A percentile compares a stretch with the other conserved stretches of the same genome.
Conservation (phyloP, 2,888 invertebrate genomes). For the Scaptomyza polygonia region DNA sequence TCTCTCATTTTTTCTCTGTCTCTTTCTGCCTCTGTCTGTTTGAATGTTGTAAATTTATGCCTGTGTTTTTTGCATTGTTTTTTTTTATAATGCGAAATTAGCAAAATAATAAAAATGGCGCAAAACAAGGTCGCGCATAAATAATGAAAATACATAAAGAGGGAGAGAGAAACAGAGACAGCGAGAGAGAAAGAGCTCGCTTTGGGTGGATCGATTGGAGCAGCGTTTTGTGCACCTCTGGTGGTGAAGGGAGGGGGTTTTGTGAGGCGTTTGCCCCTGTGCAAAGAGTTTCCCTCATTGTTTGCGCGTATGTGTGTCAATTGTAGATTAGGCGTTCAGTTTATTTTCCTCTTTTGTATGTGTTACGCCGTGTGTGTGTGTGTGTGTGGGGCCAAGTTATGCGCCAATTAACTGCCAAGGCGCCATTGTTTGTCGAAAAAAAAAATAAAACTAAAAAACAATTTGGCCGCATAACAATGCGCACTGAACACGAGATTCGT, state of each 20-base stretch:
- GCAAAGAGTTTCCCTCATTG: constrained; percentile 70
- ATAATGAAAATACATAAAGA: constrained; percentile 66
- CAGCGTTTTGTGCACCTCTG: constrained; percentile 63
- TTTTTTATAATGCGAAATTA: constrained; percentile 74
- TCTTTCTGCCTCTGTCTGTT: constrained; percentile 24
- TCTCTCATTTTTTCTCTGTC: no score
- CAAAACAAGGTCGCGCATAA: constrained; percentile 78
- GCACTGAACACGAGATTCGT: constrained; percentile 31
- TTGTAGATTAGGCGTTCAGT: constrained; percentile 75
- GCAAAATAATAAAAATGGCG: constrained; percentile 80
- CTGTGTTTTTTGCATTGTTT: constrained; percentile 26
- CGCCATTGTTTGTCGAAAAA: constrained; percentile 51
- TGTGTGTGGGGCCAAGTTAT: constrained; percentile 62
- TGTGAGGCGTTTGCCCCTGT: constrained; percentile 24
- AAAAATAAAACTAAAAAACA: constrained; percentile 31
- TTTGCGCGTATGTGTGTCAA: constrained; percentile 76
- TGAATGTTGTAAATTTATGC: constrained; percentile 38
- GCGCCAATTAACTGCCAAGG: constrained; percentile 70
- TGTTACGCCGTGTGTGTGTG: constrained; percentile 9
- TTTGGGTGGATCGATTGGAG: constrained; percentile 73
- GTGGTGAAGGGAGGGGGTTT: not conserved
- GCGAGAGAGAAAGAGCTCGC: constrained; percentile 32
- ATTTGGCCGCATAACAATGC: constrained; percentile 50
- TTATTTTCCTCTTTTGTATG: constrained; percentile 52
- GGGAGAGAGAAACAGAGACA: no score